Conservation (phyloP, 2,113 vertebrate species). For the Oncorhynchus mykiss region DNA sequence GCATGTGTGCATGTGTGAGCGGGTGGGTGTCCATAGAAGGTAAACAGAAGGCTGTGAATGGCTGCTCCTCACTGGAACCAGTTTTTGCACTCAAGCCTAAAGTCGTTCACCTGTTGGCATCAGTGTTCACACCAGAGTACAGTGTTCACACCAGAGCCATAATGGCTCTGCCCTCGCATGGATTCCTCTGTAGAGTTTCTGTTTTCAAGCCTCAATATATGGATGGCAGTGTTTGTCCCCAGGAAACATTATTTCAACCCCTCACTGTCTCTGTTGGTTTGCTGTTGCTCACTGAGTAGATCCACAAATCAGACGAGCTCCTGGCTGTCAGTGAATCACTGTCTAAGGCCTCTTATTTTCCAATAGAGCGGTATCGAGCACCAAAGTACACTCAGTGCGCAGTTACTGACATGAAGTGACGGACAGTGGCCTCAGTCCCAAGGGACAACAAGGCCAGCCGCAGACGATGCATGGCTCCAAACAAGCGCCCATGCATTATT, state of each 20-base stretch:
- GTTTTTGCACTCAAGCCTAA: neutral
- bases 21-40: neutral
- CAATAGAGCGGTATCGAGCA: neutral
- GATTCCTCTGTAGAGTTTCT: neutral
- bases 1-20: slow-evolving; percentile 6
- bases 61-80: slow-evolving; percentile 20
- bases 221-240: neutral
- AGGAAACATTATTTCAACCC: neutral
- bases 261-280: neutral
- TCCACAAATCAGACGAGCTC: neutral
- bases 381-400: neutral
- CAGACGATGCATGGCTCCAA: too few species aligned
- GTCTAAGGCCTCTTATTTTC: neutral
- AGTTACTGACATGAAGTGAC: neutral
- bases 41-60: slow-evolving; percentile 16
- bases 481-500: too few species aligned
- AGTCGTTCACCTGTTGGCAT: neutral
- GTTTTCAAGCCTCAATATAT: neutral
- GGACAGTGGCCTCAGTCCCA: neutral
- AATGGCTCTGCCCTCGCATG: neutral
- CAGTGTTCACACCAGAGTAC: neutral
- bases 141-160: neutral
- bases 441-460: neutral
- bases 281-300: neutral
- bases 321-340: slow-evolving; percentile 1